These are phyloP conservation scores for Lottia scabra DNA, from an alignment of 2,888 invertebrate genomes.

Conservation along the genomic window DNA sequence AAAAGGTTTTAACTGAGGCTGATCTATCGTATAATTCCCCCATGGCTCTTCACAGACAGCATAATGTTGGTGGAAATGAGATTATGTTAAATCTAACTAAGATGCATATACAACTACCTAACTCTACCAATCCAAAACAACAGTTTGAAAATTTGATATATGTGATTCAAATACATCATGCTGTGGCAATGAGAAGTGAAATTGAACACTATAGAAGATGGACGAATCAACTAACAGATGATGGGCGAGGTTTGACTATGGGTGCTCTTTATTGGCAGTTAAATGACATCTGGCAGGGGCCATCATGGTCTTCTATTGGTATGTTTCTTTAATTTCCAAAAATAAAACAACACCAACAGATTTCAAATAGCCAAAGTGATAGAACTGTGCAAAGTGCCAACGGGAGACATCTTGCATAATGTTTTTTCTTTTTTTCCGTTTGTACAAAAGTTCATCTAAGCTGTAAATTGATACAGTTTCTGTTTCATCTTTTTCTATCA, in stretches of 20 bases:
- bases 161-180: constrained; percentile 88
- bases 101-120: constrained; percentile 76
- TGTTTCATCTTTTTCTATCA: too few species aligned
- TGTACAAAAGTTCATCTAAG: too few species aligned
- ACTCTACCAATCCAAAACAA: constrained; percentile 63
- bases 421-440: too few species aligned
- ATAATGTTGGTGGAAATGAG: constrained; percentile 83
- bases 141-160: constrained; percentile 80
- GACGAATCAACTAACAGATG: constrained; percentile 46
- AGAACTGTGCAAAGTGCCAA: too few species aligned
- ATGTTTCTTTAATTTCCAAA: not conserved
- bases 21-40: constrained; percentile 72
- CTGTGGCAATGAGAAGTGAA: constrained; percentile 86
- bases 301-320: constrained; percentile 81
- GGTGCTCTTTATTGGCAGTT: constrained; percentile 98
- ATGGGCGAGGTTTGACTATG: constrained; percentile 85
- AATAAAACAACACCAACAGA: too few species aligned
- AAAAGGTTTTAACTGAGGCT: constrained; percentile 69
- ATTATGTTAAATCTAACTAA: constrained; percentile 20
- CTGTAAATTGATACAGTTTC: too few species aligned
- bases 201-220: constrained; percentile 75
- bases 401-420: too few species aligned
- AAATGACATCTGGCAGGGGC: constrained; percentile 97
- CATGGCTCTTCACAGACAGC: constrained; percentile 85
- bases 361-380: too few species aligned